Evolutionary conservation across 2,888 invertebrate species (phyloP).

Genomic region (Helicoverpa assulta): DNA sequence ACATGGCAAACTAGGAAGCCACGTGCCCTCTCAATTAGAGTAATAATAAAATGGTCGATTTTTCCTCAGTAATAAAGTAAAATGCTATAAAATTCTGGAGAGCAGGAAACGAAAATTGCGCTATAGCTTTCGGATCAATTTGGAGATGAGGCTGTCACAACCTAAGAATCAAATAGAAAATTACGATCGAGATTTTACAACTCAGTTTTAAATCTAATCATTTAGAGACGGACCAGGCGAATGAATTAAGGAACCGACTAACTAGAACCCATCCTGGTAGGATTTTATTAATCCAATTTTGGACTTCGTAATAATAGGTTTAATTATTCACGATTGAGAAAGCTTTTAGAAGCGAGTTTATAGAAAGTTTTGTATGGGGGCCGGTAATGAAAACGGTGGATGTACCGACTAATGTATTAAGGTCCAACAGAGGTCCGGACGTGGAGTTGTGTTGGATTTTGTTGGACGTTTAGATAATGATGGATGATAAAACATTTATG

Average conservation of each 20-base stretch:
- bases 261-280: constrained; percentile 64
- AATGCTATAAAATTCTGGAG: background rate
- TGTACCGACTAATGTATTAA: constrained; percentile 66
- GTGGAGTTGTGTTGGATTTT: constrained; percentile 58
- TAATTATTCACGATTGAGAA: constrained; percentile 85
- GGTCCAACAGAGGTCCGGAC: constrained; percentile 60
- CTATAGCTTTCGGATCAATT: background rate
- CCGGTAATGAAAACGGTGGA: constrained; percentile 78
- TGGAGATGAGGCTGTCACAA: constrained; percentile 8
- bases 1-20: background rate
- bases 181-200: constrained; percentile 37
- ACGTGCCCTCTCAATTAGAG: background rate
- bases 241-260: constrained; percentile 68
- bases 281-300: constrained; percentile 82
- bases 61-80: constrained; percentile 4
- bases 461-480: constrained; percentile 68
- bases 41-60: constrained; percentile 10
- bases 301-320: constrained; percentile 81
- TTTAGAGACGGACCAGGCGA: constrained; percentile 56
- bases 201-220: constrained; percentile 52
- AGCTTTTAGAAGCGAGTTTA: constrained; percentile 78
- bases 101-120: background rate
- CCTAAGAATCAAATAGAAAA: constrained; percentile 23
- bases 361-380: constrained; percentile 77
- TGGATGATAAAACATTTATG: constrained; percentile 64